Conservation (phyloP, 2,888 invertebrate genomes). For the Philaethria dido region DNA sequence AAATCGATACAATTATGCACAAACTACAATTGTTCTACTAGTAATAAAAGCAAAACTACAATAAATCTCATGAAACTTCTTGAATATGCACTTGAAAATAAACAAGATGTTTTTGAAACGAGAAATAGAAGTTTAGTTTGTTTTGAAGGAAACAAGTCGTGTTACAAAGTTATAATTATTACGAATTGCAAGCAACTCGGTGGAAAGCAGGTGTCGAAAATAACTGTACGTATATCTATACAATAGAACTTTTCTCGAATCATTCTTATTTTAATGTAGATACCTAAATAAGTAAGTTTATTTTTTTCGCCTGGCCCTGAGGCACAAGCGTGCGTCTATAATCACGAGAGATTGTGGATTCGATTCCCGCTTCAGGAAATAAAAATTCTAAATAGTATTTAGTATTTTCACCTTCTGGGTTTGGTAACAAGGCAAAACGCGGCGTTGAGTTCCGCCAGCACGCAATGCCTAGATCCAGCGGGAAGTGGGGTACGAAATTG, state of each 20-base stretch:
- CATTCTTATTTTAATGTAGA: neutral
- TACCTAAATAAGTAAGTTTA: neutral
- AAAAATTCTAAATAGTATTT: too few relatives aligned
- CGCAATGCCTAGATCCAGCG: too few relatives aligned
- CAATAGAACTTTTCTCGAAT: neutral
- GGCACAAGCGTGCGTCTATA: too few relatives aligned
- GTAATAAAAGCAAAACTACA: neutral
- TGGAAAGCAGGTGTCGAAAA: conserved; percentile 5
- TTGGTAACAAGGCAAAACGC: too few relatives aligned
- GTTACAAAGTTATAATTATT: conserved; percentile 25
- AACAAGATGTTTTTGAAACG: conserved; percentile 15
- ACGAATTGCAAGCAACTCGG: conserved; percentile 4
- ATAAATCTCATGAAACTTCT: neutral
- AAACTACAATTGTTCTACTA: neutral
- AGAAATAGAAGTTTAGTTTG: conserved; percentile 6
- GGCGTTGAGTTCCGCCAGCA: too few relatives aligned
- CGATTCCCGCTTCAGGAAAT: too few relatives aligned
- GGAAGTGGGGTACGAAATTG: too few relatives aligned
- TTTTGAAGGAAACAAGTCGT: conserved; percentile 18
- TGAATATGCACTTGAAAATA: conserved; percentile 15
- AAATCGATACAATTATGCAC: neutral
- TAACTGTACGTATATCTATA: neutral
- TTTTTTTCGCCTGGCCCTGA: too few relatives aligned
- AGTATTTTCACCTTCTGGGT: too few relatives aligned
- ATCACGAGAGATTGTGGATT: too few relatives aligned